Evolutionary conservation across 2,888 invertebrate species (phyloP), one percentile per base, ranked within the genome.

Genomic region (Thumatha senex): DNA sequence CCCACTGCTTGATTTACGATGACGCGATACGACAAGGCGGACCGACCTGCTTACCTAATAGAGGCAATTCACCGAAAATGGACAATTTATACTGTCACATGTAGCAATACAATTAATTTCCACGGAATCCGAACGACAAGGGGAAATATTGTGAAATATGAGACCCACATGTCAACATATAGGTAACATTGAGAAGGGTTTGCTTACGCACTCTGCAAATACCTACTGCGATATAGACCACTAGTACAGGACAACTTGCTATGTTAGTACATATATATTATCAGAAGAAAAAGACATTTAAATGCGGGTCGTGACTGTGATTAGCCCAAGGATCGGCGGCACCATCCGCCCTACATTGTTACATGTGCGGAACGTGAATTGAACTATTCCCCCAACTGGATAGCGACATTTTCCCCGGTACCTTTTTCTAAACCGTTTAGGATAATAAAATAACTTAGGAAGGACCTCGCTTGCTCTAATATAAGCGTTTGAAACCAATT

Each of bases 1-100:
- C 80, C 85, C 76, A 65, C 79, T 78, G 76, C 82, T 82, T 90
- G 90, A 91, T 90, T 90, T 90, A 89, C 85, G 86, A 80, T 84
- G 86, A 86, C 83, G 82, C 80, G 84, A 84, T 85, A 86, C 79
- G 76, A 74, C 66, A 61, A 72, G 67, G 72, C 74, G 71, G 67
- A 68, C 68, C 77, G 72, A 77, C 78, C 81, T 81, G 76, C 78
- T 80, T 78, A 77, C 79, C 80, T 84, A 83, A 82, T 82, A 82
- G 71, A 78, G 70, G 39, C 72, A 73, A 66, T 72, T 72, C 70
- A 69, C 63, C 73, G 74, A 82, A 81, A 85, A 82, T 77, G 77
- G 77, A 76, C 82, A 84, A 86, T 87, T 86, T 86, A 88, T 88
- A 78, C 78, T 79, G 78, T 80, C 76, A 67, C 76, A 75, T 71